A percentile compares a stretch with the other conserved stretches of the same genome.
These are phyloP conservation scores for Zoroaster sp. DNA, from an alignment of 53 echinoderm and acorn worm species.

Conservation along the genomic window DNA sequence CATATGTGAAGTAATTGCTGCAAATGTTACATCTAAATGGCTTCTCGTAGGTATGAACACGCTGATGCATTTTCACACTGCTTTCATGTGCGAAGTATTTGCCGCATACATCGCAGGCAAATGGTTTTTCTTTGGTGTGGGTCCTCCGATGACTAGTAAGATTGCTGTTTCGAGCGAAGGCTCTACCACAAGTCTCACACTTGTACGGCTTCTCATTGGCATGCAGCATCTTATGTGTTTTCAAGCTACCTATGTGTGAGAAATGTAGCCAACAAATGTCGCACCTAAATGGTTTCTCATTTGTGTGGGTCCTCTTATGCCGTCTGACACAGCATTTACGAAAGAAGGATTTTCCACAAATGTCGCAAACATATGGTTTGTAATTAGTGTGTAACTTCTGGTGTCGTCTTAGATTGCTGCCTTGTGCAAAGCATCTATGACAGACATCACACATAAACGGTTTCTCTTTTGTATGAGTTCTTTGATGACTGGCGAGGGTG, in stretches of 20 bases:
- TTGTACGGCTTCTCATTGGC: not conserved
- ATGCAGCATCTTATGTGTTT: constrained; percentile 6
- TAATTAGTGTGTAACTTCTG: constrained; percentile 32
- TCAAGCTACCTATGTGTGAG: not conserved
- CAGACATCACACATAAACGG: not conserved
- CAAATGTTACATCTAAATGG: constrained; percentile 39
- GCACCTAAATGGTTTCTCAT: not conserved
- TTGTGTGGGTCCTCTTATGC: constrained; percentile 5
- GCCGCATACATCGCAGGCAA: constrained; percentile 26
- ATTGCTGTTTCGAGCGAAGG: constrained; percentile 1
- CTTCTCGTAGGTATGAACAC: constrained; percentile 16
- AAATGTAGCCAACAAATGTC: constrained; percentile 13
- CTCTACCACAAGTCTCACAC: constrained; percentile 38
- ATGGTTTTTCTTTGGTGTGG: constrained; percentile 45
- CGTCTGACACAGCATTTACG: not conserved
- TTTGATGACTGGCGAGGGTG: constrained; percentile 4
- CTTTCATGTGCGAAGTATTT: constrained; percentile 31
- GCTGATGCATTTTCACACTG: constrained; percentile 32
- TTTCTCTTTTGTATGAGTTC: not conserved
- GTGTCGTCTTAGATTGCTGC: constrained; percentile 22
- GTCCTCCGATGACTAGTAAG: constrained; percentile 32
- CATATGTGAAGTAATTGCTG: constrained; percentile 8
- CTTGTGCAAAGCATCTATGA: not conserved
- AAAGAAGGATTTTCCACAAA: constrained; percentile 26
- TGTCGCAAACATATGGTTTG: constrained; percentile 40